These are phyloP conservation scores for Falco biarmicus DNA, from an alignment of 2,797 vertebrate genomes.

Conservation along the genomic window DNA sequence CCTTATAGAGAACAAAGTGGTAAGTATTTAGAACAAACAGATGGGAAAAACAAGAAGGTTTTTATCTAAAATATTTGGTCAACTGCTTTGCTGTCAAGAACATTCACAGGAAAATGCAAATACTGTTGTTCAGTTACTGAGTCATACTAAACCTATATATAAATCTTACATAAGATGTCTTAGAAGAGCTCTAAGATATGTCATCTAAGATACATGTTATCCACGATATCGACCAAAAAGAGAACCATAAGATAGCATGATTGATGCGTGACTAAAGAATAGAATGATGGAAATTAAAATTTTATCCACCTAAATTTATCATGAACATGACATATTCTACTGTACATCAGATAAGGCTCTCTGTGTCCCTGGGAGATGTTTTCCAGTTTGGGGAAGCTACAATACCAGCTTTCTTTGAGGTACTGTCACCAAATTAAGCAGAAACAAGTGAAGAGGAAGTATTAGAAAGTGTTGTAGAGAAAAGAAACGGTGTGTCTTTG, in stretches of 20 bases:
- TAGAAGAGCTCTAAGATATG: neutral
- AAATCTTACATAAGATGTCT: constrained; percentile 53
- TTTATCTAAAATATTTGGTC: neutral
- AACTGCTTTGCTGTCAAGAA: constrained; percentile 24
- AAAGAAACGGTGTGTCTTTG: neutral
- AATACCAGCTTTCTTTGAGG: neutral
- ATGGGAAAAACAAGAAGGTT: neutral
- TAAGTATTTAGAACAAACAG: constrained; percentile 68
- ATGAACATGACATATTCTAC: neutral
- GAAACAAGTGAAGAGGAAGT: neutral
- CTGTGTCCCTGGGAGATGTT: neutral
- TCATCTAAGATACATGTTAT: neutral
- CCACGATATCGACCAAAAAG: neutral
- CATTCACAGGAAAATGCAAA: constrained; percentile 29
- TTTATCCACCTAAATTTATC: neutral
- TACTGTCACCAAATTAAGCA: neutral
- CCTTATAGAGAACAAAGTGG: constrained; percentile 97
- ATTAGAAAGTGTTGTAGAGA: neutral
- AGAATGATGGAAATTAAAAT: neutral
- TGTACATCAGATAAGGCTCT: neutral
- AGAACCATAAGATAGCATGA: neutral
- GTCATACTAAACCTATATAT: constrained; percentile 50
- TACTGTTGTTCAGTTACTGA: constrained; percentile 52
- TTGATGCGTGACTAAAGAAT: neutral
- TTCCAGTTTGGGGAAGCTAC: neutral